phyloP scores from a whole-genome alignment of 1,140 invertebrate species.

The Rhynchophorus ferrugineus region DNA sequence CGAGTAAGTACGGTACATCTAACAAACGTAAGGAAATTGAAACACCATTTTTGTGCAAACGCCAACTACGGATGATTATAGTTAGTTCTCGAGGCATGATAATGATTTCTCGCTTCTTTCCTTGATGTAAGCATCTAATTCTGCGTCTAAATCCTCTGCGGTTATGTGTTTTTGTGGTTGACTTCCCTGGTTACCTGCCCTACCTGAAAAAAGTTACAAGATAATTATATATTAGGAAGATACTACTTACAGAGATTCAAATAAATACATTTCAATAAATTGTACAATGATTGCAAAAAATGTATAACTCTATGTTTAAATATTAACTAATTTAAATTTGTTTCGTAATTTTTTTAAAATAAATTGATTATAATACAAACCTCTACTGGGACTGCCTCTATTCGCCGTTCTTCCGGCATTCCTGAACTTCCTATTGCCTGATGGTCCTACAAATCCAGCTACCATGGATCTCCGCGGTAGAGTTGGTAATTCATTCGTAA shows the following conservation, averaged over 20 bases:
- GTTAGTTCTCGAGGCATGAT: too few relatives aligned
- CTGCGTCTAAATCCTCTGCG: slow-evolving; percentile 88
- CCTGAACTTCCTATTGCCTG: slow-evolving; percentile 25
- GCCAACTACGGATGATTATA: too few relatives aligned
- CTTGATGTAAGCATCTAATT: slow-evolving; percentile 90
- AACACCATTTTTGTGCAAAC: too few relatives aligned
- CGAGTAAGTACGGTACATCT: too few relatives aligned
- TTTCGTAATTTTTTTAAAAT: neutral
- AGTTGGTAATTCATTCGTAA: slow-evolving; percentile 64
- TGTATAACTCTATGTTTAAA: too few relatives aligned
- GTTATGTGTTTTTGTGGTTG: slow-evolving; percentile 58
- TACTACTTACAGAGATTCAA: neutral
- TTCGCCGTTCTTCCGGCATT: slow-evolving; percentile 28
- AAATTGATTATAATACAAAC: slow-evolving; percentile 6
- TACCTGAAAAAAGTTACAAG: slow-evolving; percentile 30
- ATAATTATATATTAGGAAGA: neutral
- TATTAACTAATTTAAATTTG: too few relatives aligned
- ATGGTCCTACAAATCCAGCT: slow-evolving; percentile 3
- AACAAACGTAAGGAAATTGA: too few relatives aligned
- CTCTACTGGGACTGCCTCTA: slow-evolving; percentile 29
- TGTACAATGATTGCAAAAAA: too few relatives aligned
- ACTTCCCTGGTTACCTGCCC: slow-evolving; percentile 47
- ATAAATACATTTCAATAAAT: too few relatives aligned
- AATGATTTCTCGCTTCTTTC: slow-evolving; percentile 71
- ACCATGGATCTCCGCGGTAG: slow-evolving; percentile 31